Conservation (phyloP, 2,797 vertebrate genomes). For the Enteromius radiatus region DNA sequence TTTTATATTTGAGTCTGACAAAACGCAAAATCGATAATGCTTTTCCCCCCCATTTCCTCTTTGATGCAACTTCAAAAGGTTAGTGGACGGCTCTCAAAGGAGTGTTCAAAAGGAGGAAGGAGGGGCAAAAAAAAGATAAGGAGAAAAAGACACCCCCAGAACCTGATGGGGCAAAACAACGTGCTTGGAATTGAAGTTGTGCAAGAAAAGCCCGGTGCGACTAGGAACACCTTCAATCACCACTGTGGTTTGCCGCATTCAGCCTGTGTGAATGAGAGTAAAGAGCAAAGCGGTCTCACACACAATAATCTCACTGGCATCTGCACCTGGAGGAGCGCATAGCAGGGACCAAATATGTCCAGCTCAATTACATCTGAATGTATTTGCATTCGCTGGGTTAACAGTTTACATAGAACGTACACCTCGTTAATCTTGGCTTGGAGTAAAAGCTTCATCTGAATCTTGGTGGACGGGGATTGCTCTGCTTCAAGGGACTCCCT, state of each 20-base stretch:
- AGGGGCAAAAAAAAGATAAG: slow-evolving; percentile 58
- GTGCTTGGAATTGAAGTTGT: slow-evolving; percentile 73
- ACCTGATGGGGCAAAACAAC: slow-evolving; percentile 61
- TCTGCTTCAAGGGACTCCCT: slow-evolving; percentile 53
- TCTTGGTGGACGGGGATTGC: neutral
- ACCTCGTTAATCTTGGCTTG: neutral
- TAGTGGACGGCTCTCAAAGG: slow-evolving; percentile 80
- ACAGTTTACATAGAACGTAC: slow-evolving; percentile 9
- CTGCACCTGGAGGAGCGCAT: slow-evolving; percentile 31
- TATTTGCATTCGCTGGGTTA: neutral
- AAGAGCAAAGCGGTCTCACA: slow-evolving; percentile 31
- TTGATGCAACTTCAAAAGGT: slow-evolving; percentile 87
- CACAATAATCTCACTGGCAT: slow-evolving; percentile 8
- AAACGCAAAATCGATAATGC: slow-evolving; percentile 86
- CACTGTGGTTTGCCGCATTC: slow-evolving; percentile 16
- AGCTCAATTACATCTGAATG: neutral
- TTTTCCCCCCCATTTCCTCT: slow-evolving; percentile 81
- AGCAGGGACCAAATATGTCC: neutral
- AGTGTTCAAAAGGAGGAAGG: slow-evolving; percentile 62
- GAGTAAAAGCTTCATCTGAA: neutral
- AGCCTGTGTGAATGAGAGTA: slow-evolving; percentile 26
- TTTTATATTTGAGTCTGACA: slow-evolving; percentile 82
- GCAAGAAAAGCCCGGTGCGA: slow-evolving; percentile 47
- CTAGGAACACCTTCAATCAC: slow-evolving; percentile 18
- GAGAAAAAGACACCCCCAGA: slow-evolving; percentile 60